Evolutionary conservation across 2,113 vertebrate species (phyloP).

Genomic region (Anas platyrhynchos): DNA sequence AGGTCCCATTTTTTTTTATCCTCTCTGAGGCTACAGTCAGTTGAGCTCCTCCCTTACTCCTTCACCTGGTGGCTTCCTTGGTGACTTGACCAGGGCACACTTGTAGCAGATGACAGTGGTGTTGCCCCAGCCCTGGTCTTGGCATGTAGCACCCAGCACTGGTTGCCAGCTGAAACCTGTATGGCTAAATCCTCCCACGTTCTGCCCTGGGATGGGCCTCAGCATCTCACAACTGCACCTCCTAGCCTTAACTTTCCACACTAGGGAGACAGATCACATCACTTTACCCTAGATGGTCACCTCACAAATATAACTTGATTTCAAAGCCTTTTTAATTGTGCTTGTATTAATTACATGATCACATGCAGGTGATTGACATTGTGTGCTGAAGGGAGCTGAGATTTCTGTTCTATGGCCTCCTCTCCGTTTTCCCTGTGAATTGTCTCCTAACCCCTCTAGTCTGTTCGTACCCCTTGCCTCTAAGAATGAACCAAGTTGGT

Average conservation of each 20-base stretch:
- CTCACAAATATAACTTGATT: neutral
- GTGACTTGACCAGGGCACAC: neutral
- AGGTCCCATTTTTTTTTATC: neutral
- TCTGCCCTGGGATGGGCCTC: neutral
- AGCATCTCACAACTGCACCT: neutral
- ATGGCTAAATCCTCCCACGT: neutral
- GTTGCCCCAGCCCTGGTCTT: neutral
- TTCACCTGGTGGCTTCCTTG: neutral
- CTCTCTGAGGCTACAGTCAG: neutral
- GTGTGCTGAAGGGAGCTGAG: neutral
- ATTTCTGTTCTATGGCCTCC: neutral
- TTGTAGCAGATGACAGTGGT: neutral
- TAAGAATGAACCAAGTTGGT: neutral
- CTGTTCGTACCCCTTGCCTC: neutral
- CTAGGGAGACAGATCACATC: accelerated
- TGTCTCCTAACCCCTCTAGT: neutral
- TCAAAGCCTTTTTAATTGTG: neutral
- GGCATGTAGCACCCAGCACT: neutral
- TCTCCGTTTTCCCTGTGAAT: neutral
- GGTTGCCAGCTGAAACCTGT: neutral
- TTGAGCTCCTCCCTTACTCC: neutral
- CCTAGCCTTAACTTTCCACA: neutral
- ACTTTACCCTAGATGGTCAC: neutral
- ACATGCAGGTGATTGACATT: neutral
- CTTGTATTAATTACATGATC: neutral